A percentile compares a stretch with the other conserved stretches of the same genome.
These are phyloP conservation scores for Euplagia quadripunctaria DNA, from an alignment of 2,888 invertebrate genomes.

Conservation along the genomic window DNA sequence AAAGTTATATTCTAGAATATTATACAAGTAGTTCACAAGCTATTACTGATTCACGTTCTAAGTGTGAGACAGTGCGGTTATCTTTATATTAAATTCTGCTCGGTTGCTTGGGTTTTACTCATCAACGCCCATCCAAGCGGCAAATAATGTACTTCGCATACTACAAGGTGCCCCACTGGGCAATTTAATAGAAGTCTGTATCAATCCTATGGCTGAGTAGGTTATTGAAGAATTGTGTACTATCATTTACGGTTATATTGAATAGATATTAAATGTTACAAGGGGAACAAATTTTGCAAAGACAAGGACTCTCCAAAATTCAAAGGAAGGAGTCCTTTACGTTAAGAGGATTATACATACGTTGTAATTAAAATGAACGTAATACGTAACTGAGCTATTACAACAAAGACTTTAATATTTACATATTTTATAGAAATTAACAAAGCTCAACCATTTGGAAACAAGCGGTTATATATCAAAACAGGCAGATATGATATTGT, in stretches of 20 bases:
- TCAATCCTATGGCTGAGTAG: neutral
- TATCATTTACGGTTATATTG: neutral
- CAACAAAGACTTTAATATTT: too few relatives aligned
- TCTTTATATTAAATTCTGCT: slow-evolving; percentile 41
- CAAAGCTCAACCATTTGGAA: too few relatives aligned
- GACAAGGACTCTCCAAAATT: too few relatives aligned
- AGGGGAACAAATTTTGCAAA: too few relatives aligned
- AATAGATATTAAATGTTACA: neutral
- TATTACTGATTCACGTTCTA: neutral
- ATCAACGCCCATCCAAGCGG: slow-evolving; percentile 28
- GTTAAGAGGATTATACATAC: too few relatives aligned
- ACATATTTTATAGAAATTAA: too few relatives aligned
- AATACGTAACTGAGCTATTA: too few relatives aligned
- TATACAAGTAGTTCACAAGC: neutral
- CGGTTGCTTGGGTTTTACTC: slow-evolving; percentile 39
- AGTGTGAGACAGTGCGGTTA: slow-evolving; percentile 14
- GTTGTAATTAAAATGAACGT: too few relatives aligned
- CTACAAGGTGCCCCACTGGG: neutral
- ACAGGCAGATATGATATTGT: too few relatives aligned
- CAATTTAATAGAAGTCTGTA: neutral
- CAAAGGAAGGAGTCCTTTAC: too few relatives aligned
- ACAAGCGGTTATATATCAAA: too few relatives aligned
- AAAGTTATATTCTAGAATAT: too few relatives aligned
- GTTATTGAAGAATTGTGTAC: neutral
- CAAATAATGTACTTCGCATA: slow-evolving; percentile 24